Base-by-base conservation (phyloP, 2,888 invertebrate species). In the Ormyrus nitidulus region DNA sequence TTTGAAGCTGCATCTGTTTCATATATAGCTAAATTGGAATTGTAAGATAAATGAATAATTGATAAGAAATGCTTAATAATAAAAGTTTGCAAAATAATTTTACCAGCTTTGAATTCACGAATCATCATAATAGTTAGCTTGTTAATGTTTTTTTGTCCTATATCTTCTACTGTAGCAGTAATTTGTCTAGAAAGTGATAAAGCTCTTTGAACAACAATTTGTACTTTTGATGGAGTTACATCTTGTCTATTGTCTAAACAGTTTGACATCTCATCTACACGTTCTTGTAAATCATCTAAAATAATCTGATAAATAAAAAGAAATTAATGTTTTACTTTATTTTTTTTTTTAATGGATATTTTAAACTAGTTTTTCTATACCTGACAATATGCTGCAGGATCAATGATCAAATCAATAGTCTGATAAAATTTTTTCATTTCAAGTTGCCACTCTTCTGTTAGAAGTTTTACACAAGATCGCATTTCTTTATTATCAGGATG, bases 301-400 rank as follows among this genome's bases (percentile, higher is more conserved):
- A 90, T 84, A 62, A 90, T 87, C 90, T 90, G 68, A 68, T 66
- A 71, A 46, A 49, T 34, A 34, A 34, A 34, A 34, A 34, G 34
- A 34, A 34, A 34, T 34, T 34, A 34, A 34, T 34, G 34, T 34
- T 34, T 34, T 34, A 34, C 3, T 34, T 34, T 34, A 34, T 34
- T 34, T 34, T 34, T 34, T 2, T 34, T 34, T 34, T 19, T n/a
- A 34, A 34, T 34, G 2, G 3, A 34, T 34, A 2, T 34, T 34
- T 34, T 34, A 34, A 34, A 4, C 34, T 34, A 34, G 3, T 34
- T 34, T 34, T 34, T 61, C 46, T 8, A 70, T 88, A 95, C 95
- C 91, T 94, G 93, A 84, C 93, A 92, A 89, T 94, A 95, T 49
- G 94, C 94, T 74, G 92, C 92, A 0, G 95, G 94, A 88, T 95